These are phyloP conservation scores for Gasterosteus nipponicus DNA, from an alignment of 2,113 vertebrate genomes.

Conservation along the genomic window DNA sequence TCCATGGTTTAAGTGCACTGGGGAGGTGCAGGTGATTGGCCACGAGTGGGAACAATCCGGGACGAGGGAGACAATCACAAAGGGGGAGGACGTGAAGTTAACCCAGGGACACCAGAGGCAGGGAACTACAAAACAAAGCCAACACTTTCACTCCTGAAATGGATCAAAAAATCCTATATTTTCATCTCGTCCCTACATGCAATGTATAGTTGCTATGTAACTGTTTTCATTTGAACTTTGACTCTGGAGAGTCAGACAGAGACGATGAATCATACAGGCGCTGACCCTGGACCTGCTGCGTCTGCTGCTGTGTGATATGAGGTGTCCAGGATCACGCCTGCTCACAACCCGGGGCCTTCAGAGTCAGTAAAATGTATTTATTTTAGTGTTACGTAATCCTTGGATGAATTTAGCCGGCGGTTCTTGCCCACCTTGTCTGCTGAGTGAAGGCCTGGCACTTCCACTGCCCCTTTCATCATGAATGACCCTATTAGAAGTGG, in stretches of 20 bases:
- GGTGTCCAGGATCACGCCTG: constrained; percentile 38
- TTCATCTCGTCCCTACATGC: not conserved
- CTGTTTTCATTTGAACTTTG: constrained; percentile 10
- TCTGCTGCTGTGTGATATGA: constrained; percentile 63
- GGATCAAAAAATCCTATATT: not conserved
- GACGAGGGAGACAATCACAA: no score
- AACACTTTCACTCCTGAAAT: not conserved
- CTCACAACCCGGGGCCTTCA: constrained; percentile 26
- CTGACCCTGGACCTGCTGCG: constrained; percentile 45
- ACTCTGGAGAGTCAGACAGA: not conserved
- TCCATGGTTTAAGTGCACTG: no score
- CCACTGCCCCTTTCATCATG: constrained; percentile 45
- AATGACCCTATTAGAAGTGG: constrained; percentile 47
- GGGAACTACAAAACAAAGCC: no score
- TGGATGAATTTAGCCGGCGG: constrained; percentile 27
- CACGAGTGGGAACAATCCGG: no score
- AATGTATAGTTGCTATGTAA: not conserved
- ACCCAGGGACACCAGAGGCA: no score
- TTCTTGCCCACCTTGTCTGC: constrained; percentile 44
- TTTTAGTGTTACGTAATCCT: constrained; percentile 46
- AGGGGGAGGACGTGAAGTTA: no score
- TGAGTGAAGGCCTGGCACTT: constrained; percentile 41
- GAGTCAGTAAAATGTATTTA: constrained; percentile 24
- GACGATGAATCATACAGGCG: constrained; percentile 25
- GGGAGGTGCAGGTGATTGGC: no score